These are phyloP conservation scores for Loriculus beryllinus DNA, from an alignment of 2,797 vertebrate genomes.

Conservation along the genomic window DNA sequence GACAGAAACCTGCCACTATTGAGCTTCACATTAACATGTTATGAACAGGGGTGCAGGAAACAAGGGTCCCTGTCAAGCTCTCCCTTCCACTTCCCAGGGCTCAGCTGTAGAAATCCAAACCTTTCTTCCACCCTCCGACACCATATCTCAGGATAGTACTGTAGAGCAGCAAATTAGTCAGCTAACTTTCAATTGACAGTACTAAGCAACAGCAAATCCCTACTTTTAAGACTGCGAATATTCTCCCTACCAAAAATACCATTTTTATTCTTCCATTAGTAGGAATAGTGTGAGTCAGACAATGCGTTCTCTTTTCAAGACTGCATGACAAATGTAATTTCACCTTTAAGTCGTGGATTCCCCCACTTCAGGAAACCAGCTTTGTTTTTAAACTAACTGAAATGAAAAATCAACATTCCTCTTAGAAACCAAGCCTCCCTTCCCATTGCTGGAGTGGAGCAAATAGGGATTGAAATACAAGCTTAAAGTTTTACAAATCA, in stretches of 20 bases:
- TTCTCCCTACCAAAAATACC: neutral
- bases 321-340: neutral
- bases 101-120: neutral
- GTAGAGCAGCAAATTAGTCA: neutral
- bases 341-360: neutral
- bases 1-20: neutral
- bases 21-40: neutral
- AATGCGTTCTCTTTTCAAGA: neutral
- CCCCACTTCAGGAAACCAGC: neutral
- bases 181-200: neutral
- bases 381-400: constrained; percentile 2
- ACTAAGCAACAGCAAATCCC: neutral
- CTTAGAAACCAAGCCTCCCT: neutral
- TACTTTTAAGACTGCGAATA: neutral
- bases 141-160: neutral
- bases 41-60: neutral
- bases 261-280: neutral
- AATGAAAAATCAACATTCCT: neutral
- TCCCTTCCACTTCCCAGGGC: neutral
- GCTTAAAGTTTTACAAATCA: neutral
- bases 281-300: neutral
- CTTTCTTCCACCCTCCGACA: neutral
- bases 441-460: neutral
- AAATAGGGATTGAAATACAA: neutral
- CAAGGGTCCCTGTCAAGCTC: neutral